These are phyloP conservation scores for Acanthis flammea DNA, from an alignment of 2,797 vertebrate species.

Conservation along the genomic window DNA sequence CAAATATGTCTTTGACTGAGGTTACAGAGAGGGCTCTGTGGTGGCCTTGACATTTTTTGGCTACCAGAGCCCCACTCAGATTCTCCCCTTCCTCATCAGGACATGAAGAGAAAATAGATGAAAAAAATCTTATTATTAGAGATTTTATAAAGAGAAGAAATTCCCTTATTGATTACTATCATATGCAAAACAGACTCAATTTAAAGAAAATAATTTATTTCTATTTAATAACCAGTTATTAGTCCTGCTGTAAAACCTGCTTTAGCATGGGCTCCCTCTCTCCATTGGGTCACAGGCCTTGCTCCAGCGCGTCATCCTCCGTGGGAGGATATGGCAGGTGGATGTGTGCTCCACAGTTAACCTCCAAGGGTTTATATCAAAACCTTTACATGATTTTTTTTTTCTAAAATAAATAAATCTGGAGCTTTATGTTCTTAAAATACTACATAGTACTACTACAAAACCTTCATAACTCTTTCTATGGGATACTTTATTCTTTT, in stretches of 20 bases:
- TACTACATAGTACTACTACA: not conserved
- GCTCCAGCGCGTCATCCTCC: not conserved
- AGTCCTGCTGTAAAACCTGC: not conserved
- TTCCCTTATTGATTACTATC: not conserved
- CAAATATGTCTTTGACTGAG: not conserved
- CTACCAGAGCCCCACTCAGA: not conserved
- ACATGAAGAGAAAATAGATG: not conserved
- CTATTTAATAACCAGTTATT: not conserved
- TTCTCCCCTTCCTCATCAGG: not conserved
- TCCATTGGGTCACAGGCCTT: rapidly evolving
- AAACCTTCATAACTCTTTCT: not conserved
- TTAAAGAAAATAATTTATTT: not conserved
- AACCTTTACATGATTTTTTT: not conserved
- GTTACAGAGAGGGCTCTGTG: not conserved
- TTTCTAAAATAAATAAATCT: not conserved
- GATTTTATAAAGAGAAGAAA: not conserved
- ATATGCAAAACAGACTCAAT: not conserved
- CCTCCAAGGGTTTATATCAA: not conserved
- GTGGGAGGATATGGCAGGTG: not conserved
- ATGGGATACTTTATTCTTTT: not conserved
- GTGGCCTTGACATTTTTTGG: not conserved
- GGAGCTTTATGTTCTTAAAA: not conserved
- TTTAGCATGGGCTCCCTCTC: not conserved
- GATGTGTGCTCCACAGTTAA: not conserved
- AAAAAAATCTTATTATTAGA: not conserved